Evolutionary conservation across 2,113 vertebrate species (phyloP).

Genomic region (Chascanopsetta lugubris): DNA sequence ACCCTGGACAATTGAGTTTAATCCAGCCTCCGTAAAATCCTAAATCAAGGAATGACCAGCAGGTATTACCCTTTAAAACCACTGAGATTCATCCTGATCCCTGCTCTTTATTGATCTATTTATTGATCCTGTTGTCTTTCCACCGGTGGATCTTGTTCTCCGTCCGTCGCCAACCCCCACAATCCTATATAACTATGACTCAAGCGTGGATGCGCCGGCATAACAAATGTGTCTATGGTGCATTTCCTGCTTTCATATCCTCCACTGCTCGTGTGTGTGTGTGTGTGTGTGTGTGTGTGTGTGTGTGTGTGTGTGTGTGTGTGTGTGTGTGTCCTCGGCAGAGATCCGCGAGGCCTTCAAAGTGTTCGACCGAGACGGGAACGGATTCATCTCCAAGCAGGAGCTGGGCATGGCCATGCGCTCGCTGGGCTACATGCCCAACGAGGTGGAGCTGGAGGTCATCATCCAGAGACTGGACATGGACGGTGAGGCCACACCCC

Average conservation of each 20-base stretch:
- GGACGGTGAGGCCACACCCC: constrained; percentile 87
- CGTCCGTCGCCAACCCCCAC: constrained; percentile 45
- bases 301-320: constrained; percentile 1
- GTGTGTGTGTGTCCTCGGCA: constrained; percentile 51
- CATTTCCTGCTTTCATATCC: constrained; percentile 44
- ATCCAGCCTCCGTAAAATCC: constrained; percentile 5
- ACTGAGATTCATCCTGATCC: constrained; percentile 19
- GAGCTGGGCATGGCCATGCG: constrained; percentile 96
- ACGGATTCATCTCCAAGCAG: constrained; percentile 98
- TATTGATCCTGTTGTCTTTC: constrained; percentile 2
- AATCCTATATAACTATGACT: constrained; percentile 61
- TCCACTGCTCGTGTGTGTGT: constrained; percentile 9
- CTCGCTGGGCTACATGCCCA: constrained; percentile 96
- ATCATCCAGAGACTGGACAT: constrained; percentile 97
- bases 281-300: constrained; percentile 3
- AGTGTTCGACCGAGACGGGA: constrained; percentile 93
- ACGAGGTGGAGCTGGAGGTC: constrained; percentile 94
- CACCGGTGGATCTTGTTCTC: constrained; percentile 43
- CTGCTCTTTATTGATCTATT: constrained; percentile 4
- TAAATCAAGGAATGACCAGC: not conserved
- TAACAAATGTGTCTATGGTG: constrained; percentile 56
- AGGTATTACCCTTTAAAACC: constrained; percentile 8
- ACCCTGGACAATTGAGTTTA: too few relatives aligned
- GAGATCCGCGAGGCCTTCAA: constrained; percentile 96
- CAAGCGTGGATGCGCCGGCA: constrained; percentile 55